Base-by-base conservation (phyloP, 2,113 vertebrate species). In the Salvelinus alpinus region DNA sequence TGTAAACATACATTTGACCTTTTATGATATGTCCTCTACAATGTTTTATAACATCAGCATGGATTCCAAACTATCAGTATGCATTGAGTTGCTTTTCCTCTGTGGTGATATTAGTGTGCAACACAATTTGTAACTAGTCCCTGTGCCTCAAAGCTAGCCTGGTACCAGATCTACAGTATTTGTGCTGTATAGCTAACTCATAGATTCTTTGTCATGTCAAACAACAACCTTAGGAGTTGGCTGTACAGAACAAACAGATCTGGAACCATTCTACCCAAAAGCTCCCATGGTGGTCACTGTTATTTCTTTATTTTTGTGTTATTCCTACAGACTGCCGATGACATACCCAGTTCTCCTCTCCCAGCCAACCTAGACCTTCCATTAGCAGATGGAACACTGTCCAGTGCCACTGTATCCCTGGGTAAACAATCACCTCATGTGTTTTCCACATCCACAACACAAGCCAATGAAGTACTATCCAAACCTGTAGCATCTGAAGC, bases 271-370 rank as follows among this genome's bases (percentile, higher is more conserved):
- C 16, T 54, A 54, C 16, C 48, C 12, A 14, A 54, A 54, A n/a
- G 31, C 12, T 18, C 70, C 82, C 77, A 71, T 88, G 80, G 82
- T 70, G 71, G 72, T 70, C 67, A 82, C 82, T 72, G 5, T 62
- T 38, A 20, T 68, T 34, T 88, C 38, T 13, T 76, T 90, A 44
- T 44, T 62, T 27, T 69, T 78, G 20, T 86, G 79, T 85, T 78
- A 24, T 75, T 86, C 78, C 27, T 73, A 69, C 87, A 91, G 92
- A 88, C 75, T 78, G 66, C 82, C 24, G 73, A 73, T 80, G 80
- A 72, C 78, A 64, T 81, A 18, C 75, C 81, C 72, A 80, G 70
- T 79, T 68, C 82, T 74, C 60, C 80, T 57, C 79, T 77, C 81
- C 72, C 79, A 70, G 68, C 74, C 77, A 80, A 88, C 84, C 5